Evolutionary conservation across 2,888 invertebrate genomes (phyloP).

Genomic region (Drosophila neonasuta): DNA sequence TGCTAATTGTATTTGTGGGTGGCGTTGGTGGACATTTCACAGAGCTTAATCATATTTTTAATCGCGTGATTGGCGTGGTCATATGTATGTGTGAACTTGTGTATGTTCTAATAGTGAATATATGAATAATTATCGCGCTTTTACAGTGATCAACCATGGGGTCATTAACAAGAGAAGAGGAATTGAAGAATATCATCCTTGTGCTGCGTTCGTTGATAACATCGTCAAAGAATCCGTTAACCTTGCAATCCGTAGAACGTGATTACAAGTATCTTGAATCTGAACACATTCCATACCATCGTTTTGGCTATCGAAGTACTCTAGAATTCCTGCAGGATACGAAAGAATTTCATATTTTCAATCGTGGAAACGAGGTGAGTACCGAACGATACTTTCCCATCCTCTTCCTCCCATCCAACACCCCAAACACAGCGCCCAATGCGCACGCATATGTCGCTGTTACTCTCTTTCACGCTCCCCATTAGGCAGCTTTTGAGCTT

Average conservation of each 20-base stretch:
- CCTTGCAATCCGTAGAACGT: constrained; percentile 81
- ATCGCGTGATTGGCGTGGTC: constrained; percentile 36
- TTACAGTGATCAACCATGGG: constrained; percentile 22
- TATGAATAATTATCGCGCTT: background rate
- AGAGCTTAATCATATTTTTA: constrained; percentile 48
- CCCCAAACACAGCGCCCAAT: constrained; percentile 23
- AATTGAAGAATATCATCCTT: constrained; percentile 65
- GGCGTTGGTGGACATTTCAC: constrained; percentile 29
- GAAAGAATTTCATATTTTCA: constrained; percentile 83
- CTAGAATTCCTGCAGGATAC: constrained; percentile 86
- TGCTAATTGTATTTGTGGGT: constrained; percentile 43
- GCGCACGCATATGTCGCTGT: constrained; percentile 14
- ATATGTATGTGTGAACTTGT: background rate
- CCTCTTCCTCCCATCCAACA: background rate
- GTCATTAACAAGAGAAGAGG: constrained; percentile 53
- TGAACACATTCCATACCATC: constrained; percentile 85
- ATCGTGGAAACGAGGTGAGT: constrained; percentile 45
- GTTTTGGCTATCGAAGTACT: constrained; percentile 84
- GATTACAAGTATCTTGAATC: constrained; percentile 87
- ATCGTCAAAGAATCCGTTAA: constrained; percentile 78
- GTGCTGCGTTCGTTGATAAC: constrained; percentile 79
- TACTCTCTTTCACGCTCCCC: constrained; percentile 6
- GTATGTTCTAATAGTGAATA: background rate
- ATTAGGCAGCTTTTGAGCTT: constrained; percentile 52
- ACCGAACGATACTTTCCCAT: background rate